Conservation (phyloP, 2,888 invertebrate species). For the Diplolepis rosae region DNA sequence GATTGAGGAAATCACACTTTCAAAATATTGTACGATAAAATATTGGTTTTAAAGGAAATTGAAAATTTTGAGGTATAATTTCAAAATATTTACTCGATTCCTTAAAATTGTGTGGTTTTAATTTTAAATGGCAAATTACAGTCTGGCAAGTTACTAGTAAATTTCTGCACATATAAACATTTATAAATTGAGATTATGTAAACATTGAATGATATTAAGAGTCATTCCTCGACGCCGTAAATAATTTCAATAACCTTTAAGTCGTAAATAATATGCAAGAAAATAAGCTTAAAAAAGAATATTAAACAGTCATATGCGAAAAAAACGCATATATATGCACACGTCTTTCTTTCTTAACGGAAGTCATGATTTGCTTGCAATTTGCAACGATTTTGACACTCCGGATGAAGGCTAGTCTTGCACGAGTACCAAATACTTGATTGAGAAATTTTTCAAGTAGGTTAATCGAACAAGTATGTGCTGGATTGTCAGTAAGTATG, state of each 20-base stretch:
- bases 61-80: too few species aligned
- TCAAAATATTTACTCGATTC: too few species aligned
- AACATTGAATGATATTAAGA: conserved; percentile 1
- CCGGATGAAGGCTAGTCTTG: not conserved
- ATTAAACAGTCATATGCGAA: not conserved
- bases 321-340: not conserved
- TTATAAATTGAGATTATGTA: not conserved
- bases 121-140: too few species aligned
- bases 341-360: not conserved
- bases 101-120: too few species aligned
- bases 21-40: too few species aligned
- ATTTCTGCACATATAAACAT: not conserved
- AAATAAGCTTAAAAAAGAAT: not conserved
- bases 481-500: not conserved
- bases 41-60: too few species aligned
- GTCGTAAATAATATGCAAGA: not conserved
- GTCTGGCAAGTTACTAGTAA: too few species aligned
- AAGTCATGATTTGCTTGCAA: not conserved
- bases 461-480: conserved; percentile 36
- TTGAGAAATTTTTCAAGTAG: conserved; percentile 45
- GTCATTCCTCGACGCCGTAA: not conserved
- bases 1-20: too few species aligned
- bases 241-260: not conserved
- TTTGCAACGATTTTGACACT: not conserved
- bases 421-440: conserved; percentile 33